Evolutionary conservation across 2,888 invertebrate genomes (phyloP), one percentile per base, ranked within the genome.

Genomic region (Trissonchulus latispiculum): DNA sequence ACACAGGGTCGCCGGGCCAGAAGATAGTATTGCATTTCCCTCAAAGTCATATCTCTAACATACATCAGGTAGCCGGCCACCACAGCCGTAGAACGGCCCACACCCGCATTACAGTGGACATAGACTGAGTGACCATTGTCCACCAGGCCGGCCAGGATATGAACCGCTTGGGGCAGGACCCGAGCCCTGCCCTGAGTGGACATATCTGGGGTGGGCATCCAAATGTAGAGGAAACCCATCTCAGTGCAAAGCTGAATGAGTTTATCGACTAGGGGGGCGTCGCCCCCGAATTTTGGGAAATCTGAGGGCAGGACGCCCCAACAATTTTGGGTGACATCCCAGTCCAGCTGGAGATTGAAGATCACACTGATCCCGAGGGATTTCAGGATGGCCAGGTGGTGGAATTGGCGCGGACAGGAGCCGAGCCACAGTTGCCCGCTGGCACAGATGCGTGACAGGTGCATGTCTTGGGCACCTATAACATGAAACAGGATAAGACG

Each of bases 141-240:
- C 2, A 71, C 2, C 32, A 71, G 36, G 2, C 37, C 72, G 2
- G 32, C 2, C 35, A 71, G 33, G 3, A 66, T 23, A 32, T 69
- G 68, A 2, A 68, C 72, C 2, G 67, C 72, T 35, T 72, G 69
- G 28, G 72, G 72, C 29, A 72, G 3, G 28, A 36, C 33, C 23
- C 64, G 31, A 36, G 28, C 28, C 15, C 72, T n/a, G 8, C 69
- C 72, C 23, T 8, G 28, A 3, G 72, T 72, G 8, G 69, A 70
- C 72, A 72, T 72, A 36, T 72, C 72, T 1, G 33, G 35, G 2
- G 72, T 72, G 3, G 72, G 72, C 32, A 72, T 1, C 72, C 72
- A 72, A n/a, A 72, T 33, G 31, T 33, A 72, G 28, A 35, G 69
- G 31, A 72, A 28, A 18, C 70, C 70, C 2, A 28, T 69, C 23